phyloP scores from a whole-genome alignment of 2,888 invertebrate species.

The Marasmarcha lunaedactyla region DNA sequence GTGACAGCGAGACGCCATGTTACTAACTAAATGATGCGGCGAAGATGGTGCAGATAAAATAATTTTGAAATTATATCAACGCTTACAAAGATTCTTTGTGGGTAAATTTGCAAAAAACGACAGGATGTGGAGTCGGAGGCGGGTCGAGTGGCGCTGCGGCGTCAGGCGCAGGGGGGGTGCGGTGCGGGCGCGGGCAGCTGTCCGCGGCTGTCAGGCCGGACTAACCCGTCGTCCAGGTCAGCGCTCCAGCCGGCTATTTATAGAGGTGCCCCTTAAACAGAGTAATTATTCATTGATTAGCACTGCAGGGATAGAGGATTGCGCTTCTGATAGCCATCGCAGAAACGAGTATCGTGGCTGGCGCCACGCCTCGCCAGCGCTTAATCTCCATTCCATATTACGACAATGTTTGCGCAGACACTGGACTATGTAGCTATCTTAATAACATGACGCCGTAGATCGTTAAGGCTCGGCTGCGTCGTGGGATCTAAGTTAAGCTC shows the following conservation, averaged over 20 bases:
- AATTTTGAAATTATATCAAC: background rate
- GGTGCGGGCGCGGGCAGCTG: slow-evolving; percentile 32
- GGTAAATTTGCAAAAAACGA: slow-evolving; percentile 53
- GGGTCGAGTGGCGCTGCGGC: slow-evolving; percentile 38
- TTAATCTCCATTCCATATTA: slow-evolving; percentile 11
- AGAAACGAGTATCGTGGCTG: slow-evolving; percentile 61
- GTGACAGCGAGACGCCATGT: background rate
- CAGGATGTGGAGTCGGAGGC: slow-evolving; percentile 57
- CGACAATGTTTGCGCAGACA: slow-evolving; percentile 12
- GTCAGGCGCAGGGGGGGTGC: slow-evolving; percentile 15
- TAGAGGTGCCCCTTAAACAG: slow-evolving; percentile 71
- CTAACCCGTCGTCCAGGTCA: slow-evolving; percentile 70
- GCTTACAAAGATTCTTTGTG: slow-evolving; percentile 40
- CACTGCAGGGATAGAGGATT: slow-evolving; percentile 69
- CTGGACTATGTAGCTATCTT: too few species aligned
- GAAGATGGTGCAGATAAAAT: background rate
- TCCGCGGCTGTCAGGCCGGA: slow-evolving; percentile 65
- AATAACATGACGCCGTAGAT: background rate
- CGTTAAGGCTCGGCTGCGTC: too few species aligned
- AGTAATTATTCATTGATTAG: slow-evolving; percentile 72
- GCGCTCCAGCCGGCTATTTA: slow-evolving; percentile 70
- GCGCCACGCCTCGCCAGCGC: slow-evolving; percentile 39
- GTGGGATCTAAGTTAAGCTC: too few species aligned
- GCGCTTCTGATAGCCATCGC: slow-evolving; percentile 68
- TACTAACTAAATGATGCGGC: background rate